phyloP scores from a whole-genome alignment of 2,797 vertebrate species.

The Sarcoramphus papa region DNA sequence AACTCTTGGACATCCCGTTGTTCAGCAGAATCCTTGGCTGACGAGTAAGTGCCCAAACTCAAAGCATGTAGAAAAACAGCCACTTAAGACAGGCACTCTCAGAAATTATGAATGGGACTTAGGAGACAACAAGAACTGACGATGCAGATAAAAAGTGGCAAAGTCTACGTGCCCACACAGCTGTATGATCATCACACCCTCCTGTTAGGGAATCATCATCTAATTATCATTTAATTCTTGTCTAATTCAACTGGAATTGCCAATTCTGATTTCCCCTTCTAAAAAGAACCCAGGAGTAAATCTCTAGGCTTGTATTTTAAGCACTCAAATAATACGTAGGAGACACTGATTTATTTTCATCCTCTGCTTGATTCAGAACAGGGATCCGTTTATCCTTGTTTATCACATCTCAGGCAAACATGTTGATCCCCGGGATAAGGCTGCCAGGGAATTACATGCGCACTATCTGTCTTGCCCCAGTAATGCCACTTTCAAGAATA shows the following conservation, averaged over 20 bases:
- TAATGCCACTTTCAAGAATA: not conserved
- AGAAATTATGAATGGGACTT: not conserved
- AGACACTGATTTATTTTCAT: not conserved
- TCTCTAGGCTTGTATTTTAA: not conserved
- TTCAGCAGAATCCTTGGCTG: not conserved
- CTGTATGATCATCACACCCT: not conserved
- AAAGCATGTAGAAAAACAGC: not conserved
- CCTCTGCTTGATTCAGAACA: not conserved
- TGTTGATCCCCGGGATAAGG: not conserved
- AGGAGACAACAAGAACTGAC: not conserved
- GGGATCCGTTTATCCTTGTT: not conserved
- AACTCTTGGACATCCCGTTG: not conserved
- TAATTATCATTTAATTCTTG: not conserved
- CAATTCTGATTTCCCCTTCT: not conserved
- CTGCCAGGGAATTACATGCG: not conserved
- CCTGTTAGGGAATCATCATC: not conserved
- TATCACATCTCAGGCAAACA: not conserved
- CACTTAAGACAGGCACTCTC: not conserved
- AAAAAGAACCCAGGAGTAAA: not conserved
- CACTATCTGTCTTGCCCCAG: not conserved
- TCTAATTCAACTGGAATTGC: not conserved
- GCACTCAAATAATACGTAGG: not conserved
- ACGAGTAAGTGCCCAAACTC: not conserved
- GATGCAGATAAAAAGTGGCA: not conserved
- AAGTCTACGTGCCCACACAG: not conserved